Conservation (phyloP, 23 tunicate species). For the Halocynthia roretzi region DNA sequence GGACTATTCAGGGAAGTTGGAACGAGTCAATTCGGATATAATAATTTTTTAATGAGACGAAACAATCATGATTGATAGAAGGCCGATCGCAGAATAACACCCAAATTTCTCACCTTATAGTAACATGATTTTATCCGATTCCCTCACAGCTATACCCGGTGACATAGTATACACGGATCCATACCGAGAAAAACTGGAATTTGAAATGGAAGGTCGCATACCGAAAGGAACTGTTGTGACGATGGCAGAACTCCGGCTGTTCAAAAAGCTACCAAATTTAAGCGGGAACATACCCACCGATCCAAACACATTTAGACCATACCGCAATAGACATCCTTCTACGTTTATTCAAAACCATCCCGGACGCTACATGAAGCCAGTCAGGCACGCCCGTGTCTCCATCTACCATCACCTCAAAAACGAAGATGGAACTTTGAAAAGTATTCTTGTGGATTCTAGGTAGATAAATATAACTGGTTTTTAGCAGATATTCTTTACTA, state of each 20-base stretch:
- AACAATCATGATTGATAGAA: no score
- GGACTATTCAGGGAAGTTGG: no score
- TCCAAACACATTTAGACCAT: background rate
- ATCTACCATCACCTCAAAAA: slow-evolving; percentile 41
- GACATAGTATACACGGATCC: slow-evolving; percentile 70
- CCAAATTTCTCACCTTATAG: no score
- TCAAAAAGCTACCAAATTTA: slow-evolving; percentile 70
- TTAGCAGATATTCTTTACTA: background rate
- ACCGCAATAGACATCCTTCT: slow-evolving; percentile 26
- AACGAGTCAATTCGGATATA: no score
- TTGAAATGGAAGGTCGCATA: slow-evolving; percentile 80
- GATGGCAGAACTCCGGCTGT: slow-evolving; percentile 66
- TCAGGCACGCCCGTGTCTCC: slow-evolving; percentile 56
- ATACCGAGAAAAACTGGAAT: slow-evolving; percentile 55
- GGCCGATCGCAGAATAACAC: no score
- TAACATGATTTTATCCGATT: background rate
- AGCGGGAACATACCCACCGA: slow-evolving; percentile 6
- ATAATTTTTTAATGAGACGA: no score
- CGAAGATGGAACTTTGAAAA: slow-evolving; percentile 28
- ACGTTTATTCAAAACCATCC: slow-evolving; percentile 22
- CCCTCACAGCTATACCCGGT: slow-evolving; percentile 48
- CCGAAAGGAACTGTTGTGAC: slow-evolving; percentile 48
- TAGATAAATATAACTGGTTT: background rate
- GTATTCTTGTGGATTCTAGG: slow-evolving; percentile 64
- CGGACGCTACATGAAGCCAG: slow-evolving; percentile 19